Base-by-base conservation (phyloP, 2,797 vertebrate species). In the Scolopax rusticola region DNA sequence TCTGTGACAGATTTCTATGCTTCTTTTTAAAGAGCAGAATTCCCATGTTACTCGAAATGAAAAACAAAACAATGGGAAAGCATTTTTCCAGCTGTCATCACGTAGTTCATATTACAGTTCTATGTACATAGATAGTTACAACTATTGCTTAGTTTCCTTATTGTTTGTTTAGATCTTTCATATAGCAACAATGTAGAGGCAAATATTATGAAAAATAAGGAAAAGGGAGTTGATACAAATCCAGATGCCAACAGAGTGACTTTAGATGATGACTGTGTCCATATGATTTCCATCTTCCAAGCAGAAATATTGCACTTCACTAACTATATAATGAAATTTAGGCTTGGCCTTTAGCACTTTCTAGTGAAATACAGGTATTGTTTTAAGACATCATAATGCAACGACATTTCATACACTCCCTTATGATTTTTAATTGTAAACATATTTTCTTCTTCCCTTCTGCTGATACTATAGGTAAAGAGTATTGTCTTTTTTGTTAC, bases 41-140 rank as follows among this genome's bases (percentile, higher is more conserved):
- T 61, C 51, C 67, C 73, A 47, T n/a, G 79, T 91, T 91, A 81
- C 87, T 86, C 84, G 76, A 95, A 90, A 77, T 30, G 28, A 84
- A 93, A 88, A 88, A 36, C 76, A 94, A 94, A 78, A 57, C 1
- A 7, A 79, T 51, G 47, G 68, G 61, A 93, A 87, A 78, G 24
- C 69, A 80, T 93, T 94, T 89, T 91, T 94, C 84, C 79, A 91
- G 85, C 69, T 94, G 94, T 96, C 94, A 93, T 85, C 96, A 88
- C 79, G 61, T 84, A 69, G n/a, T 73, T 89, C 69, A 27, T 81
- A 68, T 71, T 80, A 61, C 38, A 91, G 64, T 61, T 75, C 53
- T 43, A 51, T 51, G 87, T 74, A 70, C 84, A 84, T 87, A 68
- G 74, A 84, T 61, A 93, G 95, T 91, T 95, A 69, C 77, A 90